Conservation (phyloP, 2,797 vertebrate species). For the Acanthiza pusilla region DNA sequence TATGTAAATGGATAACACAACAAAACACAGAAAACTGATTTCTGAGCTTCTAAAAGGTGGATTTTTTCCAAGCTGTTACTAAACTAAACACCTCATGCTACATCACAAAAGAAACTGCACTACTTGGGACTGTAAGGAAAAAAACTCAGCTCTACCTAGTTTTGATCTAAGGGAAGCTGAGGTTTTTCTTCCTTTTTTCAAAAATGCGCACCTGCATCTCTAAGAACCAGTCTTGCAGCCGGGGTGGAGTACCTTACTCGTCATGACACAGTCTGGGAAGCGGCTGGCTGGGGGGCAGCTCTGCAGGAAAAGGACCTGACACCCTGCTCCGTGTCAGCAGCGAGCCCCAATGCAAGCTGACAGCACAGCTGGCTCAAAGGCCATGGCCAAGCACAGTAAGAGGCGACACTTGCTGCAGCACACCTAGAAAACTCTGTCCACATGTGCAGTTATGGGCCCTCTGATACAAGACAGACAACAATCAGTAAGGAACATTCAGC, state of each 20-base stretch:
- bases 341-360: neutral
- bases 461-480: neutral
- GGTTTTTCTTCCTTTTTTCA: neutral
- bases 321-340: neutral
- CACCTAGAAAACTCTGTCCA: neutral
- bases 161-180: neutral
- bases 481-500: neutral
- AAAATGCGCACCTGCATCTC: neutral
- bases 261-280: neutral
- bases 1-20: neutral
- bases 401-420: neutral
- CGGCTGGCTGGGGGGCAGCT: neutral
- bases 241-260: neutral
- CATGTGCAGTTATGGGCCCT: fast-evolving
- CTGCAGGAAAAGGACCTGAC: neutral
- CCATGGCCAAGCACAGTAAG: neutral
- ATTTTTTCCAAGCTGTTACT: neutral
- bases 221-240: neutral
- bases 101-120: neutral
- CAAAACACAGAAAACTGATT: neutral
- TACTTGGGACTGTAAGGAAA: neutral
- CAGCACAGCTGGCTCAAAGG: neutral
- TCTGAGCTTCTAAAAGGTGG: neutral
- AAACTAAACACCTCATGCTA: neutral
- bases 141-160: neutral